Evolutionary conservation across 2,888 invertebrate species (phyloP), one percentile per base, ranked within the genome.

Genomic region (Pyralis farinalis): DNA sequence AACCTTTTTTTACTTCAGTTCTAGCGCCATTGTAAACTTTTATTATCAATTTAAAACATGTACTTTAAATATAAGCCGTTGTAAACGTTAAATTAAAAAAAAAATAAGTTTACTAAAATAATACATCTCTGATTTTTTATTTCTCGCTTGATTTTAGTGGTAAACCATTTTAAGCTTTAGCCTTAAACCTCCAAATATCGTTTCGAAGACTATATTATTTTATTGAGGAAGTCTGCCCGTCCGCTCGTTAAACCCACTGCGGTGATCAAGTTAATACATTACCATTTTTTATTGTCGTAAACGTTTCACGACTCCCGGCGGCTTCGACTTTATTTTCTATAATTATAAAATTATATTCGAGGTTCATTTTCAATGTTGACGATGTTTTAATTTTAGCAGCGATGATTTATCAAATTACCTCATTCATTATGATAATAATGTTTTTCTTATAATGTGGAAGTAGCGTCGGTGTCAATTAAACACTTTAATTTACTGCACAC

Each of bases 221-320:
- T 86, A 87, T 85, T 80, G 85, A 83, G 87, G 86, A 86, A 85
- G 84, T 79, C 66, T 65, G 74, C 70, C 77, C 62, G 75, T 72
- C 59, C 69, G 77, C 63, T 80, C 82, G 77, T 85, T 81, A 84
- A 80, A 75, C 62, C 67, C 52, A 66, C 70, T 67, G 72, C 71
- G 70, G 69, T 77, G 73, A 84, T 83, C 79, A 74, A 79, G 69
- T 79, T 80, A 74, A 84, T 81, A 79, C 84, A 83, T 86, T 86
- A 85, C 75, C 56, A 75, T 84, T 86, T 85, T 83, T 86, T 85
- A 76, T 55, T 69, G 71, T 78, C 82, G 75, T 87, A 84, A 87
- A 87, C 71, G 76, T 74, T 81, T 80, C 83, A 82, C 65, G 77
- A 78, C 75, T 73, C 61, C 71, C 74, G 76, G 70, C 75, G 63